Conservation (phyloP, 2,113 vertebrate species). For the Oncorhynchus mykiss region DNA sequence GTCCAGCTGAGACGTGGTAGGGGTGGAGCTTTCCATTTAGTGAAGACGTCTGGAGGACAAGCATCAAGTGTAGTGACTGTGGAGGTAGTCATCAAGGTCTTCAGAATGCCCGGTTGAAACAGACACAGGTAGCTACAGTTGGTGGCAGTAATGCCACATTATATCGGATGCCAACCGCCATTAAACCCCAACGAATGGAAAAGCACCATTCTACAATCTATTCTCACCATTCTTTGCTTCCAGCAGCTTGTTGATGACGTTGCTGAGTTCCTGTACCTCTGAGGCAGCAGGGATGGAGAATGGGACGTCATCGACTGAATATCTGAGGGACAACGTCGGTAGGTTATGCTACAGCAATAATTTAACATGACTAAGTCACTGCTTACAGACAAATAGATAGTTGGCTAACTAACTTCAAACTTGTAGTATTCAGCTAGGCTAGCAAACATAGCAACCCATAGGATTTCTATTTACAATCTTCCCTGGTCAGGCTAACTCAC, state of each 20-base stretch:
- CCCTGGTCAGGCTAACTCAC: background rate
- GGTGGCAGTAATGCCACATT: too few species aligned
- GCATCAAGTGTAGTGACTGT: too few species aligned
- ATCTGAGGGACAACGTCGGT: conserved; percentile 68
- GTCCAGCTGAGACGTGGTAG: too few species aligned
- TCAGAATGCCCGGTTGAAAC: too few species aligned
- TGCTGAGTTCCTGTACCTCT: conserved; percentile 87
- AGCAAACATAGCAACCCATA: background rate
- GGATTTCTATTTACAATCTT: background rate
- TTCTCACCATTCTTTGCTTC: conserved; percentile 81
- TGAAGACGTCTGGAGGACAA: too few species aligned
- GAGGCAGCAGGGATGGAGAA: conserved; percentile 91
- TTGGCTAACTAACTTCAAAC: background rate
- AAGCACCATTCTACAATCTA: too few species aligned
- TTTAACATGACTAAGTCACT: background rate
- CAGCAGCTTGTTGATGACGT: conserved; percentile 91
- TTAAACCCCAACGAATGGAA: too few species aligned
- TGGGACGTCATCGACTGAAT: conserved; percentile 86
- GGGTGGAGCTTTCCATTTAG: too few species aligned
- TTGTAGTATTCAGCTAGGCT: background rate
- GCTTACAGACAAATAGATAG: background rate
- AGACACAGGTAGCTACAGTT: too few species aligned
- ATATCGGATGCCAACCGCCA: too few species aligned
- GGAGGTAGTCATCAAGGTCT: too few species aligned
- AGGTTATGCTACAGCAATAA: background rate